Base-by-base conservation (phyloP, 2,797 vertebrate species). In the Catostomus latipinnis region DNA sequence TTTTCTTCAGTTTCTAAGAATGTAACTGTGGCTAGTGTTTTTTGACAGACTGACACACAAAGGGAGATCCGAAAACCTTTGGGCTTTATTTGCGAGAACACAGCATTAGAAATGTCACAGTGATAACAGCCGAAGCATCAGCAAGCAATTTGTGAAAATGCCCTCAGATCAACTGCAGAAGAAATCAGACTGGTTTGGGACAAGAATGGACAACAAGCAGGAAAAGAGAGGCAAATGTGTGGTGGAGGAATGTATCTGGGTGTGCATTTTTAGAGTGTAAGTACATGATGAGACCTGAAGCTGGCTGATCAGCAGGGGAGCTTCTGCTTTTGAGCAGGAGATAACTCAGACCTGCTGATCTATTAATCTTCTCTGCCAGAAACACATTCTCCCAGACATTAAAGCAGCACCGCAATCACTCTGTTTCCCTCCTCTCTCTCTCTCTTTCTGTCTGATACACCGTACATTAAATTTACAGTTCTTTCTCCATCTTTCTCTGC, bases 321-420 rank as follows among this genome's bases (percentile, higher is more conserved):
- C 72, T 57, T 54, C 68, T 67, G 70, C 56, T 80, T 81, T 74
- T 78, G 81, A 81, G 78, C 66, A 54, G 74, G 58, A 83, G 81
- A 86, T 86, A 81, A 83, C 74, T 80, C 82, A 71, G 67, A 57
- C 67, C 70, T 49, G 72, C 68, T 43, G 54, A 57, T 84, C 68
- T 67, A 84, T 86, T 84, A 76, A 86, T 86, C 82, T 86, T 82
- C 74, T 45, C 72, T 65, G 60, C 63, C 45, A 63, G 70, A 10
- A 80, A 60, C 65, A 81, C 56, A 61, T 58, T 77, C 74, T 49
- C 74, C 43, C 54, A 53, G 63, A 81, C 84, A 74, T 83, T 81
- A 80, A 80, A 80, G 67, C 61, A 58, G 46, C 10, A 13, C 75
- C 16, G 12, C 75, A 72, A 71, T 69, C 54, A 22, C 13, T 57